phyloP scores from a whole-genome alignment of 2,113 vertebrate genomes.

The Riparia riparia region DNA sequence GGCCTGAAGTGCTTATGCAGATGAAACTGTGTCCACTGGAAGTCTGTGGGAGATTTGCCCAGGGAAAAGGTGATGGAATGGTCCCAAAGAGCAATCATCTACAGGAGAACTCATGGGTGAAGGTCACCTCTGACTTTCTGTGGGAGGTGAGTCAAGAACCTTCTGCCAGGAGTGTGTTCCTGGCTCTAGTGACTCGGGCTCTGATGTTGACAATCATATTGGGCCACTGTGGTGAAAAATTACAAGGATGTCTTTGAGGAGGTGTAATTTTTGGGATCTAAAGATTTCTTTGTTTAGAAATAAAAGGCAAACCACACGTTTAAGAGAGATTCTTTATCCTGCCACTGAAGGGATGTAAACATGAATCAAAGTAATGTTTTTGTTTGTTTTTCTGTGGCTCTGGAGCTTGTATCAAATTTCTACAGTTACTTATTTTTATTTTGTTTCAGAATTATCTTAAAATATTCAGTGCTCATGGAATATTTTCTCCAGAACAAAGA shows the following conservation, averaged over 20 bases:
- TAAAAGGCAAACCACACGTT: not conserved
- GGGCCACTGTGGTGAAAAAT: not conserved
- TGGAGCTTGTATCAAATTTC: not conserved
- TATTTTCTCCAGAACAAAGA: slow-evolving; percentile 25
- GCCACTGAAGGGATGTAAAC: not conserved
- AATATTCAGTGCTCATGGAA: not conserved
- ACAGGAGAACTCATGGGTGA: not conserved
- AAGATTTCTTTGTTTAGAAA: not conserved
- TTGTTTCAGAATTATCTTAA: slow-evolving; percentile 1
- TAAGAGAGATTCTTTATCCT: not conserved
- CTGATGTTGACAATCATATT: not conserved
- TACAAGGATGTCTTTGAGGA: not conserved
- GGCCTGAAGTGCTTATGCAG: not conserved
- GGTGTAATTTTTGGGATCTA: not conserved
- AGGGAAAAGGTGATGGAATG: not conserved
- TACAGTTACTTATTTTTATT: not conserved
- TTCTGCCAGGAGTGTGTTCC: not conserved
- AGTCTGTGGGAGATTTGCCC: not conserved
- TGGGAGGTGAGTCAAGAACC: not conserved
- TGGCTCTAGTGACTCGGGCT: not conserved
- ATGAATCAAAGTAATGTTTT: not conserved
- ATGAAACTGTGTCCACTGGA: not conserved
- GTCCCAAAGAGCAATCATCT: not conserved
- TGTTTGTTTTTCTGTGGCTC: not conserved
- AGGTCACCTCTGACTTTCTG: not conserved